Evolutionary conservation across 37 sponge, comb jelly and placozoan species (phyloP).

Genomic region (Dysidea cf. avara): DNA sequence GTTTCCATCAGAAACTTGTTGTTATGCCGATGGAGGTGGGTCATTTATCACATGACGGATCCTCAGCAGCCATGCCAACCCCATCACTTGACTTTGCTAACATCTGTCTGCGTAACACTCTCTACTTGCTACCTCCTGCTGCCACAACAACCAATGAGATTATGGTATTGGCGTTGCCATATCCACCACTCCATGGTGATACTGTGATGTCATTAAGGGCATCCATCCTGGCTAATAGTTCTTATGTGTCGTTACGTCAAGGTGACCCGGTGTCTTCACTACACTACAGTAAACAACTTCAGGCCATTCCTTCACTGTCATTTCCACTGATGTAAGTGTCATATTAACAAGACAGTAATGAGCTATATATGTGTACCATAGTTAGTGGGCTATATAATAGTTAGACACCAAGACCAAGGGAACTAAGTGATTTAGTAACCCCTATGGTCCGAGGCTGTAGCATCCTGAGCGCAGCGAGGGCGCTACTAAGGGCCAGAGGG

Average conservation of each 20-base stretch:
- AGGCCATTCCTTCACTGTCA: conserved; percentile 19
- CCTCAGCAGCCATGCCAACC: conserved; percentile 76
- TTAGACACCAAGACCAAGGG: no score
- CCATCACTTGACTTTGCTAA: conserved; percentile 91
- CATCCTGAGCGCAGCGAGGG: no score
- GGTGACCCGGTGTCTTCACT: conserved; percentile 91
- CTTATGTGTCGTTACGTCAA: conserved; percentile 86
- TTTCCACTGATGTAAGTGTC: no score
- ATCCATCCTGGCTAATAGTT: conserved; percentile 61
- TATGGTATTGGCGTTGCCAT: conserved; percentile 56
- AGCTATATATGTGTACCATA: no score
- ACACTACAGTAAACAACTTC: conserved; percentile 62
- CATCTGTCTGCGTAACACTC: conserved; percentile 89
- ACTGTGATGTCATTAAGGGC: conserved; percentile 35
- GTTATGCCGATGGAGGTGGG: conserved; percentile 26
- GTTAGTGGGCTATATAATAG: no score
- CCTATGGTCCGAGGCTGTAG: no score
- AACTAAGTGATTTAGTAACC: no score
- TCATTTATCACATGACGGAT: neutral
- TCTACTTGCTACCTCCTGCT: conserved; percentile 66
- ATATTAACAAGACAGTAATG: no score
- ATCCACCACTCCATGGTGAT: conserved; percentile 62
- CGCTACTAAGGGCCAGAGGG: no score
- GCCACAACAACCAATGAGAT: neutral
- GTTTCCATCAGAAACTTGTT: conserved; percentile 70